These are phyloP conservation scores for Linyphia triangularis DNA, from an alignment of 2,888 invertebrate species.

Conservation along the genomic window DNA sequence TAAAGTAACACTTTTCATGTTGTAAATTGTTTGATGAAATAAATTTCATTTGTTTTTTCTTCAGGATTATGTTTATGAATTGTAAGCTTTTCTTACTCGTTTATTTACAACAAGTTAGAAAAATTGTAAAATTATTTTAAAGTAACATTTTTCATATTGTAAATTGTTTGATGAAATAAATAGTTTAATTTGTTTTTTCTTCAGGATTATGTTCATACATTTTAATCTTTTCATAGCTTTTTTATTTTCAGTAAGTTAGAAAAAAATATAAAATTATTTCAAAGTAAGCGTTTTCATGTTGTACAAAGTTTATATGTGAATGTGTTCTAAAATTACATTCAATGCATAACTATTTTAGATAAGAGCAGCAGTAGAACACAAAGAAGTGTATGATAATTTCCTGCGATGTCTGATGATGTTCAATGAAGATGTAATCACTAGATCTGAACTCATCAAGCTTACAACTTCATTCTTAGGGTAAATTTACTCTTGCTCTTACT, in stretches of 20 bases:
- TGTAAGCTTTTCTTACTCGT: too few relatives aligned
- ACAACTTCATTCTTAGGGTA: conserved; percentile 91
- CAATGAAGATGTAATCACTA: conserved; percentile 95
- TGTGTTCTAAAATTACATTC: neutral
- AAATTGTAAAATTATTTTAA: too few relatives aligned
- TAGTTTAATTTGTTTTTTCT: too few relatives aligned
- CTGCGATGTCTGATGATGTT: conserved; percentile 93
- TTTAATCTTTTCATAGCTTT: neutral
- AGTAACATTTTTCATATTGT: too few relatives aligned
- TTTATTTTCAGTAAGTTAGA: neutral
- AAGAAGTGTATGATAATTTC: conserved; percentile 96
- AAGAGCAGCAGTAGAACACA: conserved; percentile 81
- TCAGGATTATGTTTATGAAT: too few relatives aligned
- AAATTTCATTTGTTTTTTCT: too few relatives aligned
- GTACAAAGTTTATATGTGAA: neutral
- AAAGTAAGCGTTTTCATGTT: neutral
- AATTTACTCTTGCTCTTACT: neutral
- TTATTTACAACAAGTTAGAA: too few relatives aligned
- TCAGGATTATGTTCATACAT: neutral
- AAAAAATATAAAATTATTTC: too few relatives aligned
- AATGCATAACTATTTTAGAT: conserved; percentile 54
- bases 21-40: too few relatives aligned
- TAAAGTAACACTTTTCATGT: too few relatives aligned
- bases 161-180: too few relatives aligned
- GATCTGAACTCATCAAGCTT: conserved; percentile 91